Percentiles rank a stretch among this genome's conserved stretches.
These are phyloP conservation scores for Solea senegalensis DNA, from an alignment of 2,113 vertebrate species.

Conservation along the genomic window DNA sequence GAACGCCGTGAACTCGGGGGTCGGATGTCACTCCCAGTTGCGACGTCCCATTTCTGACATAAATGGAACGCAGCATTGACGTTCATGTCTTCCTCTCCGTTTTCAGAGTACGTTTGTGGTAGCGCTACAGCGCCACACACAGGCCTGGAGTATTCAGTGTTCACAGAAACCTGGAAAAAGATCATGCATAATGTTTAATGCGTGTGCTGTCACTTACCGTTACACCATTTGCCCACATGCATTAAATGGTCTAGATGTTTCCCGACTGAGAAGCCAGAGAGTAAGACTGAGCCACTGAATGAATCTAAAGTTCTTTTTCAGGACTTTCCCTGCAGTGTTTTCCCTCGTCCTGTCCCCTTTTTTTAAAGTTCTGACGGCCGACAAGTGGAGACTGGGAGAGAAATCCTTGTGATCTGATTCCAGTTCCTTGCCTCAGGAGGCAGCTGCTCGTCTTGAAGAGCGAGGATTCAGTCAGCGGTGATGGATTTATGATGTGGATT, in stretches of 20 bases:
- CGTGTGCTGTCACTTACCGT: constrained; percentile 61
- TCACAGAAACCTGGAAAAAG: no score
- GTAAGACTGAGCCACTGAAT: neutral
- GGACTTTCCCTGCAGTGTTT: no score
- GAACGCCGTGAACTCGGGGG: no score
- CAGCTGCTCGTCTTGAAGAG: constrained; percentile 8
- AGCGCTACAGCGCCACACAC: neutral
- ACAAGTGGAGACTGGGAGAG: neutral
- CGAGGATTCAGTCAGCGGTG: neutral
- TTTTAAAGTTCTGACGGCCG: neutral
- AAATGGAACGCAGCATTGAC: no score
- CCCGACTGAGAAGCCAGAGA: neutral
- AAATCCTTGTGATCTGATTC: constrained; percentile 1
- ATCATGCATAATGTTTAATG: no score
- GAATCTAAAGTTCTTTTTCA: neutral
- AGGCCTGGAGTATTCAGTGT: no score
- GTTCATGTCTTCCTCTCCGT: no score
- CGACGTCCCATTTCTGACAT: no score
- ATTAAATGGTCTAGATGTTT: constrained; percentile 52
- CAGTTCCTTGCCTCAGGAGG: constrained; percentile 17
- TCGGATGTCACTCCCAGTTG: no score
- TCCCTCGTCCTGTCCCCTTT: neutral
- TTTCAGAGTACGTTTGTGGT: no score
- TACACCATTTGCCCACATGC: constrained; percentile 64
- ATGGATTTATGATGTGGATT: neutral